phyloP scores from a whole-genome alignment of 37 sponge, comb jelly and placozoan genomes.

The Ianthella basta region DNA sequence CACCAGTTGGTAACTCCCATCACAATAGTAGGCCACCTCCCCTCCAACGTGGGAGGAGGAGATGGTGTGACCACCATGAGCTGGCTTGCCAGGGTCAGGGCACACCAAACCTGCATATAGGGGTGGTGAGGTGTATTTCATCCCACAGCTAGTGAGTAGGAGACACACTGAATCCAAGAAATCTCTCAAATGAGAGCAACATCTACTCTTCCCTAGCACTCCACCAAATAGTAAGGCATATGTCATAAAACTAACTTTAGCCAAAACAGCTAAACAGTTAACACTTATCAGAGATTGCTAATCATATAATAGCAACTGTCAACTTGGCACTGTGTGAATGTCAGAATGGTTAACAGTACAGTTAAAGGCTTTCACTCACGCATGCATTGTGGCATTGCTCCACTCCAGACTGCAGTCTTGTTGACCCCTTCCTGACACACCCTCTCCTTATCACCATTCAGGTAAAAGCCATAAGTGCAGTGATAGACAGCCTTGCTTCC shows the following conservation, averaged over 20 bases:
- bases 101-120: neutral
- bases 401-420: constrained; percentile 12
- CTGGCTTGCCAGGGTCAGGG: neutral
- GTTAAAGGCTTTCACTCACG: neutral
- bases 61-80: constrained; percentile 3
- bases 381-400: neutral
- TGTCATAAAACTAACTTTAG: too few species aligned
- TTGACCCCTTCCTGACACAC: neutral
- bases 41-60: neutral
- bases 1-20: neutral
- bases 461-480: neutral
- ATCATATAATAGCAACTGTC: too few species aligned
- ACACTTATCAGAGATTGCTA: too few species aligned
- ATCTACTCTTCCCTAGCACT: too few species aligned
- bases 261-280: too few species aligned
- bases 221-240: too few species aligned
- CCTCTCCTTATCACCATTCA: neutral
- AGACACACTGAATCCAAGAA: too few species aligned
- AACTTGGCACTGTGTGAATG: too few species aligned
- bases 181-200: too few species aligned
- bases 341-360: too few species aligned
- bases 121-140: too few species aligned
- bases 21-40: neutral
- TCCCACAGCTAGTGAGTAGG: too few species aligned
- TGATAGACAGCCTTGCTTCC: neutral